These are phyloP conservation scores for Cephalopterus ornatus DNA, from an alignment of 2,113 vertebrate genomes.

Conservation along the genomic window DNA sequence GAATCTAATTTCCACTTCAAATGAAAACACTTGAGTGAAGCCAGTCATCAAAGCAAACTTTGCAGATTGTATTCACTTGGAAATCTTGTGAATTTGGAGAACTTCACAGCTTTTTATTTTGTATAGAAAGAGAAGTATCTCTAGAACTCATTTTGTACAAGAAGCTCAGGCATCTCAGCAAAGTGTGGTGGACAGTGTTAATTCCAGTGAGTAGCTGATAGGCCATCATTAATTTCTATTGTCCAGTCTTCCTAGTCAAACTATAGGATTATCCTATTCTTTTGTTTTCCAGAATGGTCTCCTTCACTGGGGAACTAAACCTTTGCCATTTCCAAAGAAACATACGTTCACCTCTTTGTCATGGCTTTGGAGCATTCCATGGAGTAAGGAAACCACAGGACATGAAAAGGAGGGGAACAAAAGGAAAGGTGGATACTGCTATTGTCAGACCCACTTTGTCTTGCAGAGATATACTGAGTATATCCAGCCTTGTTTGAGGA, in stretches of 20 bases:
- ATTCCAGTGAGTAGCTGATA: neutral
- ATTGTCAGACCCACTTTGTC: neutral
- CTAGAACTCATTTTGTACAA: neutral
- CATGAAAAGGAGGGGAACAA: neutral
- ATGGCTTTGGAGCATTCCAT: neutral
- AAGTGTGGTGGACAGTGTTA: neutral
- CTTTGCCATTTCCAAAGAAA: neutral
- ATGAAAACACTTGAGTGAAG: neutral
- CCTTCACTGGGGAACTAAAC: neutral
- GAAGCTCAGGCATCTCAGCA: neutral
- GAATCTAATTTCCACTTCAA: neutral
- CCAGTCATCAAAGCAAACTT: neutral
- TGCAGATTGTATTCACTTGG: neutral
- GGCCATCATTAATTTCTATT: neutral
- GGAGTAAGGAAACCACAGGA: neutral
- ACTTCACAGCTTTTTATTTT: neutral
- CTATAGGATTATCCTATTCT: neutral
- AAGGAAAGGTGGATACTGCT: neutral
- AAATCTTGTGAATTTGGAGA: neutral
- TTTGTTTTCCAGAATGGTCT: neutral
- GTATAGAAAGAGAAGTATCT: neutral
- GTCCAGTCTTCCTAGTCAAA: neutral
- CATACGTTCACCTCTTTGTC: accelerated
- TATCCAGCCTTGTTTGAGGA: neutral
- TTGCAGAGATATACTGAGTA: neutral